Base-by-base conservation (phyloP, 2,888 invertebrate genomes). In the Xestia ashworthii region DNA sequence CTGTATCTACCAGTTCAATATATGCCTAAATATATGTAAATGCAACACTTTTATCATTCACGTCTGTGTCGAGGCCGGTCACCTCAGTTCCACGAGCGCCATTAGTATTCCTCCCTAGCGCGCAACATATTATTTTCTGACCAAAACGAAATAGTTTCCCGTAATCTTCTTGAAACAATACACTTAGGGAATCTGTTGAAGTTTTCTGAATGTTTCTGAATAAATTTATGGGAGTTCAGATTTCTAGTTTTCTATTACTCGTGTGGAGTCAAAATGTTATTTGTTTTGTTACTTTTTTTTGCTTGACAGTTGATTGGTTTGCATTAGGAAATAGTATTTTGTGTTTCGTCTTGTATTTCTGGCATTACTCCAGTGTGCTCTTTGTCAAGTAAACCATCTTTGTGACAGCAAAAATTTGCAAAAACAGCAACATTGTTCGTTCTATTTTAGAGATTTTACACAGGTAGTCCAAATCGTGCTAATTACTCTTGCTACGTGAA, bases 151-250 rank as follows among this genome's bases (percentile, higher is more conserved):
- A 89, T 74, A 86, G 83, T 83, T 85, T 80, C 22, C 74, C 65
- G 76, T 86, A 88, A 86, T 88, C 88, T 89, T 81, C 71, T 76
- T 78, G 70, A 85, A 87, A 87, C 87, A 88, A 88, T 84, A 84
- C 78, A 81, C 78, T 80, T 76, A 74, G 38, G 58, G 72, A 88
- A 83, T 87, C 85, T 76, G 83, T 83, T 85, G 78, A 84, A 81
- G 84, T 87, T 78, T 79, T 79, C 76, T 75, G 69, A 82, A 80
- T 60, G 82, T 81, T 78, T 81, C 46, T 67, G 65, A 73, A 81
- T 85, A 78, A 65, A 80, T 75, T 53, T 82, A 55, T 72, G 48
- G 12, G 70, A 76, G 64, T 79, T 82, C 64, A 46, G 62, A 68
- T 83, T 76, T 74, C 48, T 55, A 72, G 48, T 74, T 74, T 78